Conservation (phyloP, 2,888 invertebrate species). For the Epiperipatus broadwayi region DNA sequence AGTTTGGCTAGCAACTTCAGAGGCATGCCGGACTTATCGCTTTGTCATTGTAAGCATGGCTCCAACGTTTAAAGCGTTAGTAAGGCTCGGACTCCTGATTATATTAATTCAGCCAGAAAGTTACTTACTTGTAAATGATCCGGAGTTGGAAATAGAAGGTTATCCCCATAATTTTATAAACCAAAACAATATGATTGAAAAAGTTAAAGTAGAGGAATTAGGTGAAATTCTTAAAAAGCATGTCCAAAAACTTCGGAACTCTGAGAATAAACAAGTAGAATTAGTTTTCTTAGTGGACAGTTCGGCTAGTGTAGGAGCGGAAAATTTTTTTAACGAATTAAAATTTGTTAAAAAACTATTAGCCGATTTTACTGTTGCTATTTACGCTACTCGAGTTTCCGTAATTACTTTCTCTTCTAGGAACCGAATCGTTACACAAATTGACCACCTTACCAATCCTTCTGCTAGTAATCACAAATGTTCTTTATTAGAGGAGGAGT, state of each 20-base stretch:
- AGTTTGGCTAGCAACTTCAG: too few relatives aligned
- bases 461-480: constrained; percentile 41
- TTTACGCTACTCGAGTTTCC: constrained; percentile 41
- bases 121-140: too few relatives aligned
- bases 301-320: constrained; percentile 45
- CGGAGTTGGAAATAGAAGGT: too few relatives aligned
- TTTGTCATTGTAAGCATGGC: too few relatives aligned
- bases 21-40: too few relatives aligned
- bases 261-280: constrained; percentile 33
- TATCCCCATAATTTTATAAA: too few relatives aligned
- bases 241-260: constrained; percentile 34
- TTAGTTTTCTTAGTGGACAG: constrained; percentile 47
- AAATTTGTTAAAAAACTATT: constrained; percentile 44
- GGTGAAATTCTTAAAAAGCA: constrained; percentile 37
- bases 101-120: too few relatives aligned
- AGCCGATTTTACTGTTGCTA: constrained; percentile 44
- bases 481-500: constrained; percentile 38
- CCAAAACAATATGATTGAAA: too few relatives aligned
- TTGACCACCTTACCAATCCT: constrained; percentile 41
- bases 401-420: constrained; percentile 44
- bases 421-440: constrained; percentile 35
- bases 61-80: too few relatives aligned
- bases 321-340: constrained; percentile 44
- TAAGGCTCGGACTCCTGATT: too few relatives aligned
- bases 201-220: constrained; percentile 38